Percentiles rank a stretch among this genome's conserved stretches.
These are phyloP conservation scores for Burhinus oedicnemus DNA, from an alignment of 2,113 vertebrate species.

Conservation along the genomic window DNA sequence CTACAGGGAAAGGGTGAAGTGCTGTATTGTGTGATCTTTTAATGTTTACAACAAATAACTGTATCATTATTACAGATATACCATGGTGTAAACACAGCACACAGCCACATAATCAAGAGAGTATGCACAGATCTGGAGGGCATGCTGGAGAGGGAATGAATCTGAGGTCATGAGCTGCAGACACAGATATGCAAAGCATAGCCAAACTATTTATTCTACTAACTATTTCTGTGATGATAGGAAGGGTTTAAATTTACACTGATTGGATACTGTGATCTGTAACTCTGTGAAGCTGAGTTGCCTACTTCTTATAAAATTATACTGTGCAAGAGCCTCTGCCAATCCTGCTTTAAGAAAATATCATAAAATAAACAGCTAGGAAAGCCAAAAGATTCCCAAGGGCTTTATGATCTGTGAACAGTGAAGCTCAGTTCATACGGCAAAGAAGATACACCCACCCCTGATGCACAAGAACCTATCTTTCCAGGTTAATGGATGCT, in stretches of 20 bases:
- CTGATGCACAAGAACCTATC: background rate
- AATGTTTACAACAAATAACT: background rate
- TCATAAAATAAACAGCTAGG: background rate
- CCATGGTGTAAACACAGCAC: background rate
- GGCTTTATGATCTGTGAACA: background rate
- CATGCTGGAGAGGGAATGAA: too few relatives aligned
- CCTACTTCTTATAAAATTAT: background rate
- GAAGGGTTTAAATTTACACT: background rate
- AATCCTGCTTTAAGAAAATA: background rate
- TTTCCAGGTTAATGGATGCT: background rate
- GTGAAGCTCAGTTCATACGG: background rate
- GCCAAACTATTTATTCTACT: background rate
- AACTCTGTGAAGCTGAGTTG: background rate
- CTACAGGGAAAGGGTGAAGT: background rate
- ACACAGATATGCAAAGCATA: background rate
- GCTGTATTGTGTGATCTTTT: background rate
- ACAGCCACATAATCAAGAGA: background rate
- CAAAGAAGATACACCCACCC: background rate
- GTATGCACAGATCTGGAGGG: background rate
- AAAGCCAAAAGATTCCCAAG: background rate
- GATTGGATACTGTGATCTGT: background rate
- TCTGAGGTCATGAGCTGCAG: background rate
- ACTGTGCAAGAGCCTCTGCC: background rate
- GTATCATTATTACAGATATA: background rate
- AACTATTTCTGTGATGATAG: background rate